Evolutionary conservation across 1,140 invertebrate genomes (phyloP), one percentile per base, ranked within the genome.

Genomic region (Heliconius congener): DNA sequence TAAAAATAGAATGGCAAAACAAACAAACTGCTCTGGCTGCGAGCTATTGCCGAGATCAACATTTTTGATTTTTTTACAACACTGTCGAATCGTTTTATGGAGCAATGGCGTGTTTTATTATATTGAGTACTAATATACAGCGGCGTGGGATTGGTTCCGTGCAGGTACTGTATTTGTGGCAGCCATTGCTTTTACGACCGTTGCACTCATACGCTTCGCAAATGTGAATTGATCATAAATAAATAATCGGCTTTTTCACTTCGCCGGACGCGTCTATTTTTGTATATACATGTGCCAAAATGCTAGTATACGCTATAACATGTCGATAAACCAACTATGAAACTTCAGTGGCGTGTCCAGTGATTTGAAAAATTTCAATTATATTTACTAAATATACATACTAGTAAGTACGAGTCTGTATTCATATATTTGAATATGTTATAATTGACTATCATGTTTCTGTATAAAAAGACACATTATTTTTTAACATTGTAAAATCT

Each of bases 41-140:
- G 76, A 85, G 82, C 84, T 83, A 85, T 85, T 80, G 79, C 81
- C 60, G 84, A 85, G 82, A 85, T 85, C 82, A 80, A 83, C 80
- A 83, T 85, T 85, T 85, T 83, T 85, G 82, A 85, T 85, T 85
- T 82, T 83, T 85, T 85, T 85, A 85, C 84, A 84, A 82, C 82
- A 77, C 77, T 76, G 82, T 78, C 82, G 82, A 83, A 83, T 81
- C 82, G 82, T 85, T 85, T 85, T 82, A 85, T 85, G 84, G 75
- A 76, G 78, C 82, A 80, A 85, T 83, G 72, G 84, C 82, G 82
- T 85, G 80, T 85, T 84, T 85, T 85, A 84, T 84, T 83, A 85
- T 85, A 85, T 85, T 73, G 80, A 78, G 70, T 75, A 75, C 80
- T 85, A 85, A 83, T 83, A 83, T 83, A 82, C 75, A 73, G 80